phyloP scores from a whole-genome alignment of 1,140 invertebrate genomes.

The Solenopsis invicta region DNA sequence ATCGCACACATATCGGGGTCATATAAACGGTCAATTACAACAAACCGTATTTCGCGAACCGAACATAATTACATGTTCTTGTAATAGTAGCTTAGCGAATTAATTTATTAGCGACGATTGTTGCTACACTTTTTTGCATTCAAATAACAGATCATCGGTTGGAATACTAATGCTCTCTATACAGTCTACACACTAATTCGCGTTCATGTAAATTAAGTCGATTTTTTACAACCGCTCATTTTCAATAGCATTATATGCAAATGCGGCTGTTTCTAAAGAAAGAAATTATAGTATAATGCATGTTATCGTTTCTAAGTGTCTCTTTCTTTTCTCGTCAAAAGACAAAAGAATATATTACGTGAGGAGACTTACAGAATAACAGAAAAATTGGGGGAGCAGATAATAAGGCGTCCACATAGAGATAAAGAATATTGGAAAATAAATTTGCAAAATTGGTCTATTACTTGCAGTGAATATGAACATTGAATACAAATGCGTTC shows the following conservation, averaged over 20 bases:
- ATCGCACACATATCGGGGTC: neutral
- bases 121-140: conserved; percentile 40
- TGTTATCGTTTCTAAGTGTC: conserved; percentile 45
- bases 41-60: neutral
- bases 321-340: conserved; percentile 45
- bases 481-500: neutral
- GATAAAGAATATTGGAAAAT: neutral
- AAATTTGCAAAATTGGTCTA: conserved; percentile 18
- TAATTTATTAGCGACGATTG: conserved; percentile 39
- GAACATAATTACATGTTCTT: conserved; percentile 48
- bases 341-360: conserved; percentile 39
- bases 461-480: conserved; percentile 16
- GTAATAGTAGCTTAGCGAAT: conserved; percentile 38
- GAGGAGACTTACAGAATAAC: conserved; percentile 8
- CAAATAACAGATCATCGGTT: conserved; percentile 60
- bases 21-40: conserved; percentile 1
- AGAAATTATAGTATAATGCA: conserved; percentile 43
- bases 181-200: conserved; percentile 57
- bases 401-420: conserved; percentile 16
- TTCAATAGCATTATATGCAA: conserved; percentile 61
- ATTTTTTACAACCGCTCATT: conserved; percentile 71
- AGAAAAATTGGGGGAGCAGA: neutral
- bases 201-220: conserved; percentile 65
- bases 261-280: conserved; percentile 42
- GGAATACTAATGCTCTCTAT: conserved; percentile 6